Percentiles rank a stretch among this genome's conserved stretches.
Conservation (phyloP, 2,888 invertebrate species). For the Rhagonycha lutea region DNA sequence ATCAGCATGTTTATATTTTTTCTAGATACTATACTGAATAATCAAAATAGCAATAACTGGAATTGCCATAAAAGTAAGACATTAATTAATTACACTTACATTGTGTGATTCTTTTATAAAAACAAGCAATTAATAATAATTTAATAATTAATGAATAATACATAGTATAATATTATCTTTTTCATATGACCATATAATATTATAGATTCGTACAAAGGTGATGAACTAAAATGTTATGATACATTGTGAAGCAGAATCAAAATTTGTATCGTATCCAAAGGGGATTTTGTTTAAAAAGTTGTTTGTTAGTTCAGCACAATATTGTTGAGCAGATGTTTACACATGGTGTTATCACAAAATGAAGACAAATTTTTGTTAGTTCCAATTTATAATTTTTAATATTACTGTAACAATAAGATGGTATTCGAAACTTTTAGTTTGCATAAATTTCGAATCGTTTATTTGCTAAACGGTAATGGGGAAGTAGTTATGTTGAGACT, state of each 20-base stretch:
- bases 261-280: neutral
- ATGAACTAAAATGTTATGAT: neutral
- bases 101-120: no score
- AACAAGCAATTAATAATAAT: no score
- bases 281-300: neutral
- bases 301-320: neutral
- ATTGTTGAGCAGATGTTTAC: neutral
- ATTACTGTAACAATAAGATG: neutral
- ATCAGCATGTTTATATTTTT: no score
- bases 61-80: no score
- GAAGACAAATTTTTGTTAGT: neutral
- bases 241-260: neutral
- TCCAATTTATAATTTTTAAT: neutral
- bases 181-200: no score
- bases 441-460: neutral
- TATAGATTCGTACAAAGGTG: neutral
- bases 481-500: neutral
- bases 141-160: no score
- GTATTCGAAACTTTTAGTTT: neutral
- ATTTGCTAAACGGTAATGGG: neutral
- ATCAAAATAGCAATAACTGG: no score
- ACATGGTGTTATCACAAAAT: neutral
- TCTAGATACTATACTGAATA: no score
- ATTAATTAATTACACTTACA: no score
- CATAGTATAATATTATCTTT: no score